A percentile compares a stretch with the other conserved stretches of the same genome.
phyloP scores from a whole-genome alignment of 1,140 invertebrate genomes.

The Dufourea novaeangliae region DNA sequence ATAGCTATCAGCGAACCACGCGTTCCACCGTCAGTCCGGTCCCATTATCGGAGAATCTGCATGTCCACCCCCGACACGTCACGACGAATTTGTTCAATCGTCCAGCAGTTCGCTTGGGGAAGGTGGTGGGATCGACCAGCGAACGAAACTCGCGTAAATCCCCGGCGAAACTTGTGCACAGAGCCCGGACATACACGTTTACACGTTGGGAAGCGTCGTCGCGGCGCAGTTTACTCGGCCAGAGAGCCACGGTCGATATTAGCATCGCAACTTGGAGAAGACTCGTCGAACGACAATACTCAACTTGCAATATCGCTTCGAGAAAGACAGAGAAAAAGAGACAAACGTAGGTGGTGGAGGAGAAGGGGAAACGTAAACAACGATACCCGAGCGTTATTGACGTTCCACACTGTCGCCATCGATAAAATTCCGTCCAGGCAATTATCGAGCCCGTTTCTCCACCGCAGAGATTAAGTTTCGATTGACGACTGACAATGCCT shows the following conservation, averaged over 20 bases:
- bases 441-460: neutral
- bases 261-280: conserved; percentile 49
- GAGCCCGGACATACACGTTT: neutral
- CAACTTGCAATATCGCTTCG: neutral
- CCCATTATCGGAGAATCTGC: neutral
- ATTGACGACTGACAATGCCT: neutral
- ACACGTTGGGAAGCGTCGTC: neutral
- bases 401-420: neutral
- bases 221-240: conserved; percentile 22
- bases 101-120: neutral
- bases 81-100: neutral
- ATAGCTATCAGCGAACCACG: too few species aligned
- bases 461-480: neutral
- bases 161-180: neutral
- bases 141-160: neutral
- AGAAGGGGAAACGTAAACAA: neutral
- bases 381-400: neutral
- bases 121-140: neutral
- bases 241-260: conserved; percentile 42
- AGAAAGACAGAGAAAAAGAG: too few species aligned
- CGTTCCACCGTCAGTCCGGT: neutral
- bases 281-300: conserved; percentile 17
- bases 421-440: neutral
- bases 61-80: too few species aligned
- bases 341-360: too few species aligned